Evolutionary conservation across 2,888 invertebrate genomes (phyloP), one percentile per base, ranked within the genome.

Genomic region (Cyrtodaria siliqua): DNA sequence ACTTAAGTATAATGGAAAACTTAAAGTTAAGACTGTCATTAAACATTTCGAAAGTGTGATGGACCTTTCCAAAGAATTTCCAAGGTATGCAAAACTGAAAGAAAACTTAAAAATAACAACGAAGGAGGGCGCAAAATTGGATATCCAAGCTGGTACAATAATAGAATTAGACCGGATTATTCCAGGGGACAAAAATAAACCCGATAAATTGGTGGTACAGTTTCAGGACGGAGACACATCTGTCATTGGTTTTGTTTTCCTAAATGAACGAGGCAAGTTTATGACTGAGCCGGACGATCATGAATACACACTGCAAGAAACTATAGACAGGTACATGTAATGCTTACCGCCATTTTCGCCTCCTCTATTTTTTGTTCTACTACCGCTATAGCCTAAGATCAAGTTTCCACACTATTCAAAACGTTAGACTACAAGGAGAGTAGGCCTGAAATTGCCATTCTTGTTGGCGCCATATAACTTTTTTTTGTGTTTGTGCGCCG

Each of bases 1-100:
- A 2, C 23, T 62, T 24, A 62, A 50, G 16, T 62, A 62, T 38
- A 62, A 49, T 23, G 61, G 61, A 26, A 62, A 62, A 50, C 38
- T 62, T 12, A 62, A 62, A 24, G 61, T 62, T 18, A 20, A 49
- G 2, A 33, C 27, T 18, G 33, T n/a, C 20, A 29, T 33, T 14
- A 62, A 50, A 20, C 16, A 6, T 14, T 50, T 29, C 23, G 16
- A 20, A 18, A 24, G n/a, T 23, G 50, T 62, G 1, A 3, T 47
- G 8, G 61, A 50, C 1, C 24, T 62, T 3, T 29, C 33, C 18
- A 62, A 20, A 12, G 50, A 29, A 12, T 62, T 49, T 50, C 61
- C 61, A 20, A 29, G 38, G 18, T 62, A 49, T 38, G 61, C 61
- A 1, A 62, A 12, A 50, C 26, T 62, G 12, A 9, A 49, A 24